Conservation (phyloP, 2,113 vertebrate genomes). For the Podarcis raffonei region DNA sequence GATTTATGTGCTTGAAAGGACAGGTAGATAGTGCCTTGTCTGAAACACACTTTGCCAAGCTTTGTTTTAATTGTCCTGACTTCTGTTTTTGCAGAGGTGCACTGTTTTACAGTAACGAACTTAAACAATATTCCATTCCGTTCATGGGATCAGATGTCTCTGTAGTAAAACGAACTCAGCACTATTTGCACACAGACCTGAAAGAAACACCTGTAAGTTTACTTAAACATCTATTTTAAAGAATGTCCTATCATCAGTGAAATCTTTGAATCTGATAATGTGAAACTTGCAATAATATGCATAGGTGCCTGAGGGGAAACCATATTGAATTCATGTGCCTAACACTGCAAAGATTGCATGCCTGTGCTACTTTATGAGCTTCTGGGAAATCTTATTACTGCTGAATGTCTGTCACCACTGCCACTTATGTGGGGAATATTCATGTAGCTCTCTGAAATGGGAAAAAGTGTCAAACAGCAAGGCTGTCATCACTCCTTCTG, state of each 20-base stretch:
- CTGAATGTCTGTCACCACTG: not conserved
- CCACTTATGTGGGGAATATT: not conserved
- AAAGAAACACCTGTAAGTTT: slow-evolving; percentile 85
- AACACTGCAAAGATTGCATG: not conserved
- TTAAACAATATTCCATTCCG: slow-evolving; percentile 84
- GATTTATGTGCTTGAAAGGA: not conserved
- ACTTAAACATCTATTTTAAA: not conserved
- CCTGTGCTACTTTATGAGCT: not conserved
- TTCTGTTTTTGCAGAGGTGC: slow-evolving; percentile 76
- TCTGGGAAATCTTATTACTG: not conserved
- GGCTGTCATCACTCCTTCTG: not conserved
- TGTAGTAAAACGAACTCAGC: slow-evolving; percentile 92
- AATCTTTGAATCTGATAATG: not conserved
- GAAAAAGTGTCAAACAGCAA: not conserved
- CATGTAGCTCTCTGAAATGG: not conserved
- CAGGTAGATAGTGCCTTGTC: not conserved
- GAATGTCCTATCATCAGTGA: not conserved
- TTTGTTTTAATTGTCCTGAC: not conserved
- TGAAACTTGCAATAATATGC: not conserved
- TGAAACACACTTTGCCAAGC: not conserved
- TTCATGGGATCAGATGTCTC: slow-evolving; percentile 91
- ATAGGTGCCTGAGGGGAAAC: not conserved
- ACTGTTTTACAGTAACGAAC: slow-evolving; percentile 86
- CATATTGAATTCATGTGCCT: not conserved
- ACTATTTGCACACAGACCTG: slow-evolving; percentile 83